Evolutionary conservation across 2,888 invertebrate species (phyloP).

Genomic region (Drosophila tanythrix): DNA sequence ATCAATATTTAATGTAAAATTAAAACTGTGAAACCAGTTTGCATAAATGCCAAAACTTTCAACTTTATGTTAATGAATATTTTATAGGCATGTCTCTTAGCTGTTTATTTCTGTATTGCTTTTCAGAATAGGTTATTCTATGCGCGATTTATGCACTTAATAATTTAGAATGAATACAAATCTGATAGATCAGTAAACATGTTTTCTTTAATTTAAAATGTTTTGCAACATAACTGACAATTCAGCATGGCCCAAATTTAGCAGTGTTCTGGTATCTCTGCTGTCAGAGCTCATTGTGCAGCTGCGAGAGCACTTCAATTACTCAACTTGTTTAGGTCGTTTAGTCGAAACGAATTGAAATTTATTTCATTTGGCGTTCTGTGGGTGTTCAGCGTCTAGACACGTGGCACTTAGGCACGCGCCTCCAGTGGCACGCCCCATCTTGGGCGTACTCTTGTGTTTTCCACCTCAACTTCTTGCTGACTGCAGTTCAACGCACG

Average conservation of each 20-base stretch:
- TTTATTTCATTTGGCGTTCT: conserved; percentile 62
- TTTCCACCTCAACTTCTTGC: conserved; percentile 9
- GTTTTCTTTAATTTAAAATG: not conserved
- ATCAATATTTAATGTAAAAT: not conserved
- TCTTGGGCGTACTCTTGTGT: conserved; percentile 6
- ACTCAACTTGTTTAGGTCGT: conserved; percentile 43
- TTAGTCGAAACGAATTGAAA: conserved; percentile 39
- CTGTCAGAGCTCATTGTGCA: conserved; percentile 14
- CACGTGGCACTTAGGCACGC: conserved; percentile 67
- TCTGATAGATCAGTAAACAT: not conserved
- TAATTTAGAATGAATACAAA: not conserved
- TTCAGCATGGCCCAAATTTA: not conserved
- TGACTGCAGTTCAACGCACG: conserved; percentile 32
- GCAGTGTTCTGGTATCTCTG: conserved; percentile 5
- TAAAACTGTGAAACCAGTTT: not conserved
- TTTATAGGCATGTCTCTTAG: not conserved
- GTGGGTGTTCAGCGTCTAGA: conserved; percentile 61
- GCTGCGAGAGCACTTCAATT: conserved; percentile 48
- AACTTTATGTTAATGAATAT: not conserved
- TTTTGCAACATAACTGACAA: not conserved
- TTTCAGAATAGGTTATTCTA: not conserved
- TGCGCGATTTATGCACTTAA: not conserved
- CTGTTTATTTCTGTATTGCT: not conserved
- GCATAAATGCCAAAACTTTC: not conserved
- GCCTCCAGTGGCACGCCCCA: conserved; percentile 38